phyloP scores from a whole-genome alignment of 92 coral and sea anemone genomes.

The Micromussa lordhowensis region DNA sequence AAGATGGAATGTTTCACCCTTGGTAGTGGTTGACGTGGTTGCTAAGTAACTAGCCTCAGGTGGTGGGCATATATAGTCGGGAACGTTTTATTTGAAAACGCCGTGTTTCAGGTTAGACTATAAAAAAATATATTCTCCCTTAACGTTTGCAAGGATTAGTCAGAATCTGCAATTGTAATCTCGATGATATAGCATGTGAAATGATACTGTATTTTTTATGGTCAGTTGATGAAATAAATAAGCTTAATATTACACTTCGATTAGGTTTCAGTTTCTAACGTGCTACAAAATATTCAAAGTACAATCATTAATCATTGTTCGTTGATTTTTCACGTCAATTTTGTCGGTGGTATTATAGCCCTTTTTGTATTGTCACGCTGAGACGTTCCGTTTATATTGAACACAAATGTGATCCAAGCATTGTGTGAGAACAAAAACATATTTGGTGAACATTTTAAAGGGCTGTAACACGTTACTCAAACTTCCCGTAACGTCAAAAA shows the following conservation, averaged over 20 bases:
- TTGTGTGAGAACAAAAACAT: not conserved
- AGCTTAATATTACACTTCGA: not conserved
- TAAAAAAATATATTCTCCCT: not conserved
- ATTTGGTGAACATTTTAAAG: not conserved
- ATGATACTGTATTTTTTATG: not conserved
- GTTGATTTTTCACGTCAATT: not conserved
- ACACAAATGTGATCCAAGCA: not conserved
- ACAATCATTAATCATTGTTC: not conserved
- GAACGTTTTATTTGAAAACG: not conserved
- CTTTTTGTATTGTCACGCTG: not conserved
- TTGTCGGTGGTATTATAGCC: not conserved
- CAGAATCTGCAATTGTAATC: not conserved
- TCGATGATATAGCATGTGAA: not conserved
- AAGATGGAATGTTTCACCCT: not conserved
- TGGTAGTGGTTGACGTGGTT: not conserved
- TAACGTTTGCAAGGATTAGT: not conserved
- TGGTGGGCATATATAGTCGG: not conserved
- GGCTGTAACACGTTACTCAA: not conserved
- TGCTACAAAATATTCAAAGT: not conserved
- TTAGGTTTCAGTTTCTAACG: not conserved
- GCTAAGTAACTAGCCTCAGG: not conserved
- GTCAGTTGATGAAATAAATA: not conserved
- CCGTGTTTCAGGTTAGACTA: not conserved
- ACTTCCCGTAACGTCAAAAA: not conserved
- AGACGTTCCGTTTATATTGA: conserved; percentile 5